These are phyloP conservation scores for Paracentrotus lividus DNA, from an alignment of 53 echinoderm and acorn worm species.

Conservation along the genomic window DNA sequence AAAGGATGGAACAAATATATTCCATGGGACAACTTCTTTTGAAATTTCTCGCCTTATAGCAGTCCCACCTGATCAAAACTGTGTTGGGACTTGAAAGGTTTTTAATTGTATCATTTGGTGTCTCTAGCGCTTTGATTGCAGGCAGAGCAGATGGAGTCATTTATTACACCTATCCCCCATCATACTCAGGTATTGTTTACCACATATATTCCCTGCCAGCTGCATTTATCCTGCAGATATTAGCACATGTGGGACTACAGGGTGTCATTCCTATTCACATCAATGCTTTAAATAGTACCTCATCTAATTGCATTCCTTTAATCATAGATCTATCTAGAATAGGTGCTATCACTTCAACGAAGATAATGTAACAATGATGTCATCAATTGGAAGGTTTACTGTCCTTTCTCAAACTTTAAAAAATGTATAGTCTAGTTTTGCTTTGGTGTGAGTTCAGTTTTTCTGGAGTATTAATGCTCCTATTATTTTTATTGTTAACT, in stretches of 20 bases:
- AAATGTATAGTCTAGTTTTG: too few species aligned
- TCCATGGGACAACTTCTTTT: neutral
- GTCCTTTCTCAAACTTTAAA: too few species aligned
- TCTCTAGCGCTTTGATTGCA: conserved; percentile 24
- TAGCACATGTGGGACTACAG: conserved; percentile 54
- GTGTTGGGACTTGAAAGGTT: neutral
- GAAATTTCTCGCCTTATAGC: neutral
- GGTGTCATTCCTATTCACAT: conserved; percentile 14
- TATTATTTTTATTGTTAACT: too few species aligned
- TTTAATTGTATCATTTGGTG: conserved; percentile 1
- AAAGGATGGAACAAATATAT: neutral
- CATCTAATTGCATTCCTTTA: neutral
- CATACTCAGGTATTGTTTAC: conserved; percentile 14
- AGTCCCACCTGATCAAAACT: neutral
- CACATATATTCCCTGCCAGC: conserved; percentile 16
- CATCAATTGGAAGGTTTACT: neutral
- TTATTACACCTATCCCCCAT: conserved; percentile 22
- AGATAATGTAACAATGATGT: neutral
- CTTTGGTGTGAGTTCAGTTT: too few species aligned
- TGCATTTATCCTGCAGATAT: conserved; percentile 54
- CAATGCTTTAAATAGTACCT: neutral
- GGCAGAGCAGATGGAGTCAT: neutral
- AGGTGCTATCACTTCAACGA: neutral
- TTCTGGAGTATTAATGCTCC: too few species aligned
- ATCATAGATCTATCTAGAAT: neutral